Conservation (phyloP, 2,888 invertebrate genomes). For the Bugulina stolonifera region DNA sequence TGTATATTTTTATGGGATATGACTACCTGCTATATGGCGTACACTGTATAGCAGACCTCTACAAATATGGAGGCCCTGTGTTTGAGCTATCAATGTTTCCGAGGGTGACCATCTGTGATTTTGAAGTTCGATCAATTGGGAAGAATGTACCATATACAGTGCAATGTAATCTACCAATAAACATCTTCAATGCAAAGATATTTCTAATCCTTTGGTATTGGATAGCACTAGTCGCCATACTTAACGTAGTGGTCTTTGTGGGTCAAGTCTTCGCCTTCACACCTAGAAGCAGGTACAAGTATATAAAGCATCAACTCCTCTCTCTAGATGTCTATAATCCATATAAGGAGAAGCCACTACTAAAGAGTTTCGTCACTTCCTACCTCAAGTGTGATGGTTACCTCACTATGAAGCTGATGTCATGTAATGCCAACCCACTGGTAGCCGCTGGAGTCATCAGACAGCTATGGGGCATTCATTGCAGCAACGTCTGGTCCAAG, state of each 20-base stretch:
- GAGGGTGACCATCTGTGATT: slow-evolving; percentile 13
- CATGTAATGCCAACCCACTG: not conserved
- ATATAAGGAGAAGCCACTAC: not conserved
- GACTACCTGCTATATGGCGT: not conserved
- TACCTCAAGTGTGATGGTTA: slow-evolving; percentile 1
- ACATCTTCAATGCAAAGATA: slow-evolving; percentile 21
- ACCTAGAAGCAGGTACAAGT: not conserved
- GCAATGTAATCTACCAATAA: slow-evolving; percentile 10
- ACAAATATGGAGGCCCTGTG: not conserved
- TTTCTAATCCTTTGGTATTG: slow-evolving; percentile 2
- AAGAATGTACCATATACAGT: not conserved
- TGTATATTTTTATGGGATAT: not conserved
- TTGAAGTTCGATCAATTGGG: not conserved
- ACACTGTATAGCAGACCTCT: not conserved
- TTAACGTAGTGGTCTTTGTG: not conserved
- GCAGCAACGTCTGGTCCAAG: not conserved
- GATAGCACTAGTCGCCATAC: not conserved
- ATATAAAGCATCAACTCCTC: not conserved
- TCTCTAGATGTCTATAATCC: not conserved
- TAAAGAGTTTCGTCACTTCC: not conserved
- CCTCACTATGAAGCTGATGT: not conserved
- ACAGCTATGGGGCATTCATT: not conserved
- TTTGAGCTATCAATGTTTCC: not conserved
- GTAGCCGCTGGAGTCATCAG: not conserved
- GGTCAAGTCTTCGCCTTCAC: not conserved